A percentile compares a stretch with the other conserved stretches of the same genome.
These are phyloP conservation scores for Neodiprion virginianus DNA, from an alignment of 1,140 invertebrate species.

Conservation along the genomic window DNA sequence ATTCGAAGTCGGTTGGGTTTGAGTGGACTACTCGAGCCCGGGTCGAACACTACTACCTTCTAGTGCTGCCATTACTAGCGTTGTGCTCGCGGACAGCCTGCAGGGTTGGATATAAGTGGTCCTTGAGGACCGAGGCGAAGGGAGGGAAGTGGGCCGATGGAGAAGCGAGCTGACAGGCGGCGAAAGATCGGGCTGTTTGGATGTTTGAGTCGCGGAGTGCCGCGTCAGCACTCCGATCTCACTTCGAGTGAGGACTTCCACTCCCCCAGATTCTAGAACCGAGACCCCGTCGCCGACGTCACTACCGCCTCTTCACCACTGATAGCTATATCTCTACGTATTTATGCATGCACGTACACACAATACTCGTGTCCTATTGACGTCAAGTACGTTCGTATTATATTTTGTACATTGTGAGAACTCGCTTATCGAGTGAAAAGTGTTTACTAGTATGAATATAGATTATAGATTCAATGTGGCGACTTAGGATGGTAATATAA, in stretches of 20 bases:
- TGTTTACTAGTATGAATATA: too few relatives aligned
- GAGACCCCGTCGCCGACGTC: background rate
- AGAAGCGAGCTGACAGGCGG: conserved; percentile 47
- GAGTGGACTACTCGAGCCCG: background rate
- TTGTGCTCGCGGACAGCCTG: background rate
- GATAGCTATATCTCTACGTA: background rate
- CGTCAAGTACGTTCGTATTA: too few relatives aligned
- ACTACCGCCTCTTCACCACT: background rate
- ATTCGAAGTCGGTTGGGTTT: background rate
- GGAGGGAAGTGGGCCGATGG: conserved; percentile 10
- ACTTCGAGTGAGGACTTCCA: conserved; percentile 4
- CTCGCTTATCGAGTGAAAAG: too few relatives aligned
- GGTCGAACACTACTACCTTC: conserved; percentile 6
- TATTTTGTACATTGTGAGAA: too few relatives aligned
- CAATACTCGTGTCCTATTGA: background rate
- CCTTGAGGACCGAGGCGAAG: conserved; percentile 35
- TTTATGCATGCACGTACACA: background rate
- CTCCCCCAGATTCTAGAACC: background rate
- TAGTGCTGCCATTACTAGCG: conserved; percentile 4
- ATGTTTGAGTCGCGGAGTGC: conserved; percentile 59
- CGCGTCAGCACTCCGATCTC: conserved; percentile 51
- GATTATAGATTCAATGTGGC: too few relatives aligned
- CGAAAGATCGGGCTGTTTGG: conserved; percentile 61
- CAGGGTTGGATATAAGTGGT: conserved; percentile 48
- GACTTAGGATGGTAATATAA: too few relatives aligned